phyloP scores from a whole-genome alignment of 2,888 invertebrate species.

The Harpalus rubripes region DNA sequence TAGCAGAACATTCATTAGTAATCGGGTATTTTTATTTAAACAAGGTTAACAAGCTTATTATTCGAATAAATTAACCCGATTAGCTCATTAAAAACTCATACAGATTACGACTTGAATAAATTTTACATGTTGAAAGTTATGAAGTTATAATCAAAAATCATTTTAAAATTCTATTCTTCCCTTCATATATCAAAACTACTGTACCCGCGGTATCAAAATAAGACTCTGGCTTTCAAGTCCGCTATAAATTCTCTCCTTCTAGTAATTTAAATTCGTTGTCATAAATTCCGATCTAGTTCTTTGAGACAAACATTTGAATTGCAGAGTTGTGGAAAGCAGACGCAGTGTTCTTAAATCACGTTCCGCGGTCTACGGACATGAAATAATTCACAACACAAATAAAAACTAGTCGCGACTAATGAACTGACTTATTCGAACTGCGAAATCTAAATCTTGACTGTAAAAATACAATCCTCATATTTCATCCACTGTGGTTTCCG shows the following conservation, averaged over 20 bases:
- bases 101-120: background rate
- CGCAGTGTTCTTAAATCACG: slow-evolving; percentile 43
- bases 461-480: slow-evolving; percentile 11
- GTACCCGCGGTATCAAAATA: slow-evolving; percentile 4
- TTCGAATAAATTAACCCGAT: too few relatives aligned
- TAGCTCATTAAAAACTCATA: too few relatives aligned
- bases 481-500: background rate
- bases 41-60: too few relatives aligned
- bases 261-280: slow-evolving; percentile 49
- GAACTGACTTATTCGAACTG: slow-evolving; percentile 41
- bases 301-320: slow-evolving; percentile 54
- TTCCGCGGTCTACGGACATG: slow-evolving; percentile 28
- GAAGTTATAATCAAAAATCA: background rate
- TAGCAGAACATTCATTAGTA: too few relatives aligned
- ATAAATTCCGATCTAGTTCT: slow-evolving; percentile 54
- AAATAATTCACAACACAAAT: slow-evolving; percentile 60
- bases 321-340: slow-evolving; percentile 52
- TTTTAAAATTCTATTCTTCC: background rate
- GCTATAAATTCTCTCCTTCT: slow-evolving; percentile 38
- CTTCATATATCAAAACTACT: slow-evolving; percentile 25
- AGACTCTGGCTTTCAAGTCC: background rate
- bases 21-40: too few relatives aligned
- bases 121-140: background rate
- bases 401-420: slow-evolving; percentile 51
- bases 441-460: slow-evolving; percentile 36